These are phyloP conservation scores for Caenorhabditis uteleia DNA, from an alignment of 2,888 invertebrate genomes.

Conservation along the genomic window DNA sequence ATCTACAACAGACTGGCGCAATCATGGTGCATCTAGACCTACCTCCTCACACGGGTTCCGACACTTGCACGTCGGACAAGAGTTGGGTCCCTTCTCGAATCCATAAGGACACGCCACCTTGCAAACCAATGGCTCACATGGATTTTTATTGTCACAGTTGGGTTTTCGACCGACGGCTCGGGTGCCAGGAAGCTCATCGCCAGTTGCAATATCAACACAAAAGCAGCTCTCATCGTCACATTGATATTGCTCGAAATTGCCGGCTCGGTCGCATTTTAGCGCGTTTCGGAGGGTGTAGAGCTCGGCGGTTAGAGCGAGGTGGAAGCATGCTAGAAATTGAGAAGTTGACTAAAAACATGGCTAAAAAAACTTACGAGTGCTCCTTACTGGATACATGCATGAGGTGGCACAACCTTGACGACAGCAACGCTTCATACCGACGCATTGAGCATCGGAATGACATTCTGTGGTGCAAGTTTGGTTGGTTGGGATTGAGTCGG, in stretches of 20 bases:
- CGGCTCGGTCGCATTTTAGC: constrained; percentile 55
- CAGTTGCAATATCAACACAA: constrained; percentile 59
- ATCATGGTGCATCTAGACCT: no score
- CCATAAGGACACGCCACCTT: constrained; percentile 53
- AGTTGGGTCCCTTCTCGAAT: constrained; percentile 45
- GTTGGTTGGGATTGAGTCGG: constrained; percentile 18
- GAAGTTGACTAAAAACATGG: background rate
- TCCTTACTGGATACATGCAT: constrained; percentile 54
- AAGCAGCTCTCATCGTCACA: constrained; percentile 62
- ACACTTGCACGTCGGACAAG: constrained; percentile 63
- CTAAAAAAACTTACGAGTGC: constrained; percentile 43
- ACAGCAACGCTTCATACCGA: constrained; percentile 59
- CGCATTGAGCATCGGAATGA: constrained; percentile 52
- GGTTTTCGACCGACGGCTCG: constrained; percentile 42
- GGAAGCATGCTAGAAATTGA: constrained; percentile 54
- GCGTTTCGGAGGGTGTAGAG: constrained; percentile 47
- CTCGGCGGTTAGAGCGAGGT: constrained; percentile 57
- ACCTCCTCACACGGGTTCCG: constrained; percentile 57
- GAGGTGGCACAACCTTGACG: constrained; percentile 50
- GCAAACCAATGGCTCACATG: constrained; percentile 39
- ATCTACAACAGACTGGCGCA: no score
- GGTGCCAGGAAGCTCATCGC: constrained; percentile 55
- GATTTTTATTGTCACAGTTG: constrained; percentile 42
- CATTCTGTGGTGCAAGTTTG: constrained; percentile 50
- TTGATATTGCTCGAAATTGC: constrained; percentile 61